phyloP scores from a whole-genome alignment of 1,140 invertebrate species.

The Drosophila willistoni region DNA sequence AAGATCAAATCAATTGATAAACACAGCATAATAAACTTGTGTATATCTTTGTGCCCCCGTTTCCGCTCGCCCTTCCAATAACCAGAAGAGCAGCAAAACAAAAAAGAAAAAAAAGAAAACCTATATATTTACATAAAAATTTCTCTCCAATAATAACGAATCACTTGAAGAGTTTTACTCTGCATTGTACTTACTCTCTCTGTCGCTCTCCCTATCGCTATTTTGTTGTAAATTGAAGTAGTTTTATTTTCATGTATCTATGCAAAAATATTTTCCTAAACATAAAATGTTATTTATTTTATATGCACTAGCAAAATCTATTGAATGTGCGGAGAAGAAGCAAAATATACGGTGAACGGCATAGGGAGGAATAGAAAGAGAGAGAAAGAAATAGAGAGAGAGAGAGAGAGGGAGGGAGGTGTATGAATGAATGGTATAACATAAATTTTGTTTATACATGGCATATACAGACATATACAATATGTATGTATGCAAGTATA shows the following conservation, averaged over 20 bases:
- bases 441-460: constrained; percentile 17
- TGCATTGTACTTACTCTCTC: background rate
- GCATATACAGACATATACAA: background rate
- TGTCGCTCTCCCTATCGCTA: background rate
- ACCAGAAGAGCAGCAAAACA: background rate
- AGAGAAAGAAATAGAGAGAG: background rate
- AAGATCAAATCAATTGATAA: constrained; percentile 82
- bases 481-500: background rate
- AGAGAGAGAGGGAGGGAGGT: background rate
- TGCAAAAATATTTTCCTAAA: constrained; percentile 22
- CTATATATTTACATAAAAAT: constrained; percentile 26
- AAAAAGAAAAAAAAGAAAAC: background rate
- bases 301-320: constrained; percentile 15
- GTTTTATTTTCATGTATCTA: constrained; percentile 50
- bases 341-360: background rate
- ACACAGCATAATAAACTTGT: constrained; percentile 78
- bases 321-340: constrained; percentile 2
- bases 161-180: constrained; percentile 36
- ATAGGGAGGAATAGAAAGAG: background rate
- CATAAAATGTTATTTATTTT: constrained; percentile 23
- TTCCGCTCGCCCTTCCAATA: background rate
- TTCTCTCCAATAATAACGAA: constrained; percentile 22
- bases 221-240: constrained; percentile 50
- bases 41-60: constrained; percentile 49
- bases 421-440: constrained; percentile 4